A percentile compares a stretch with the other conserved stretches of the same genome.
Conservation (phyloP, 1,140 invertebrate genomes). For the Tetramorium parvispinum region DNA sequence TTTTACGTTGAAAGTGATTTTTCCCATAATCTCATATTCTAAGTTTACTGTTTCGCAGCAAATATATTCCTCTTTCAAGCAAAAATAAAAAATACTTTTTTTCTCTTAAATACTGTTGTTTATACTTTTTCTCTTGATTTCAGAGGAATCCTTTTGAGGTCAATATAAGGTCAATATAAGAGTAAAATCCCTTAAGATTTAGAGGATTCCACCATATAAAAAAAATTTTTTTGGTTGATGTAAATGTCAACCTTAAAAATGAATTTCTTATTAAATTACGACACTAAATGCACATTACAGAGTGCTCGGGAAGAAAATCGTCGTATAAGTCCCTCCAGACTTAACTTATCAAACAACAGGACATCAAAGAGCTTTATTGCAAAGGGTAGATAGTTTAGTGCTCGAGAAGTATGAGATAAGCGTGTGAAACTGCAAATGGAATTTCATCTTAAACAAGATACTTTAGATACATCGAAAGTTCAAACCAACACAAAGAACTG, state of each 20-base stretch:
- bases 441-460: not conserved
- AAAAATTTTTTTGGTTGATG: not conserved
- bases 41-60: too few species aligned
- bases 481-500: not conserved
- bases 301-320: not conserved
- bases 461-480: not conserved
- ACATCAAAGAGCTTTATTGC: not conserved
- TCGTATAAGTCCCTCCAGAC: not conserved
- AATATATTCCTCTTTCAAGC: too few species aligned
- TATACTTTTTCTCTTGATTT: too few species aligned
- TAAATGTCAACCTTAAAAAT: not conserved
- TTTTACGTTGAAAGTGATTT: too few species aligned
- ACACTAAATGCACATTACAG: not conserved
- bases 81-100: too few species aligned
- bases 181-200: too few species aligned
- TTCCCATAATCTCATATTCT: too few species aligned
- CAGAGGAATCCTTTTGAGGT: too few species aligned
- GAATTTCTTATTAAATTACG: slow-evolving; percentile 13
- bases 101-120: too few species aligned
- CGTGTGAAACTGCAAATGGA: not conserved
- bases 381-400: not conserved
- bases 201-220: too few species aligned
- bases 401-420: slow-evolving; percentile 6
- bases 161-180: too few species aligned
- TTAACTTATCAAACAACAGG: slow-evolving; percentile 20